Percentiles rank a stretch among this genome's conserved stretches.
Evolutionary conservation across 2,113 vertebrate species (phyloP).

Genomic region (Ammospiza caudacuta): DNA sequence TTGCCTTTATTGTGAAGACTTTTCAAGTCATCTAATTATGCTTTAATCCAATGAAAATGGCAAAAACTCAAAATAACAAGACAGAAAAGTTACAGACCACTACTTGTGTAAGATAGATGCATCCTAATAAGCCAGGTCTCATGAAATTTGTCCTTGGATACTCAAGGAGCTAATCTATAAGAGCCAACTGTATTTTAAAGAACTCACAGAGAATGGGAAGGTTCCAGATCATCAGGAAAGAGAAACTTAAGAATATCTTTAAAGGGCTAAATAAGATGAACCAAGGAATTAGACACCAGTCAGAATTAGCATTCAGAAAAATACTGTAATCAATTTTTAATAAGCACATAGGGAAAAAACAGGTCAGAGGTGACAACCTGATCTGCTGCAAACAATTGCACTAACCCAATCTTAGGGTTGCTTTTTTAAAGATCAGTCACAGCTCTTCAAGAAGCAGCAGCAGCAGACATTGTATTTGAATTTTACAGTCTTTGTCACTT

Average conservation of each 20-base stretch:
- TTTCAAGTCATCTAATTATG: not conserved
- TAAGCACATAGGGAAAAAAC: not conserved
- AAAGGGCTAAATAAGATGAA: not conserved
- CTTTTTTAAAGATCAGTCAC: not conserved
- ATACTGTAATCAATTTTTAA: not conserved
- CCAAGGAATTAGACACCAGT: not conserved
- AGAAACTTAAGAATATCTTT: not conserved
- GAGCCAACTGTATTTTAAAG: not conserved
- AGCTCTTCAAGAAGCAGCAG: not conserved
- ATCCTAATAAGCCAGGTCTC: not conserved
- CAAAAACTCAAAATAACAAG: not conserved
- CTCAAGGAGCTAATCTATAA: not conserved
- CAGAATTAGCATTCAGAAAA: slow-evolving; percentile 5
- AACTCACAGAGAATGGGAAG: not conserved
- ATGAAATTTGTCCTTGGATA: not conserved
- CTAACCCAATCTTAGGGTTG: not conserved
- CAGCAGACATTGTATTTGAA: not conserved
- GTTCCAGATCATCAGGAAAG: not conserved
- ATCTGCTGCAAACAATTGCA: not conserved
- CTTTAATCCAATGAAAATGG: not conserved
- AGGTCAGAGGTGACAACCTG: not conserved
- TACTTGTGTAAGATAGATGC: not conserved
- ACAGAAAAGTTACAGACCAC: not conserved
- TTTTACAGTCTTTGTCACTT: not conserved
- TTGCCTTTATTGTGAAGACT: not conserved